Evolutionary conservation across 2,888 invertebrate species (phyloP).

Genomic region (Elaeidobius kamerunicus): DNA sequence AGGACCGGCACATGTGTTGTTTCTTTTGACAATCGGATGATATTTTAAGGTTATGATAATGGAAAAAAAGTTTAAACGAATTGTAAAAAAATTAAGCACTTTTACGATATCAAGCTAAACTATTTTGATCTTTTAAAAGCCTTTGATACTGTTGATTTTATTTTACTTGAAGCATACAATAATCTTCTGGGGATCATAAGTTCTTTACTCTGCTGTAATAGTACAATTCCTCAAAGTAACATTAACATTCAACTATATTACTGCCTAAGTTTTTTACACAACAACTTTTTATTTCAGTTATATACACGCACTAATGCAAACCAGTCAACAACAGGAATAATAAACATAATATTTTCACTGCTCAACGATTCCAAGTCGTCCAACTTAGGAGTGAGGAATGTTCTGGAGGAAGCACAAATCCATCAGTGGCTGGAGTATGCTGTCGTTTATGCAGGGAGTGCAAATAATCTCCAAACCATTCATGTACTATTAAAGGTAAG

Average conservation of each 20-base stretch:
- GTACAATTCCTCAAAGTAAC: too few relatives aligned
- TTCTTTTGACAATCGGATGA: background rate
- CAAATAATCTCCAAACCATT: slow-evolving; percentile 30
- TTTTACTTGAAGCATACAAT: too few relatives aligned
- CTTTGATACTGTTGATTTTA: background rate
- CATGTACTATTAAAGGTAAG: slow-evolving; percentile 41
- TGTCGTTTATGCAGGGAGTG: slow-evolving; percentile 39
- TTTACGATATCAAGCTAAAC: too few relatives aligned
- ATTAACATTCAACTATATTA: too few relatives aligned
- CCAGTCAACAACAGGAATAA: slow-evolving; percentile 38
- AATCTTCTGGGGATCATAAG: too few relatives aligned
- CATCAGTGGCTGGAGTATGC: slow-evolving; percentile 48
- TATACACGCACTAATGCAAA: slow-evolving; percentile 36
- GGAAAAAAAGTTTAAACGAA: background rate
- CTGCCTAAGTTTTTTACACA: background rate
- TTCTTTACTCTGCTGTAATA: too few relatives aligned
- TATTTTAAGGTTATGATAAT: background rate
- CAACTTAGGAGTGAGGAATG: slow-evolving; percentile 32
- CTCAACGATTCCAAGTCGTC: slow-evolving; percentile 40
- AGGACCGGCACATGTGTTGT: background rate
- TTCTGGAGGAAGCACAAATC: slow-evolving; percentile 41
- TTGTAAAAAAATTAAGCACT: background rate
- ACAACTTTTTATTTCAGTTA: slow-evolving; percentile 32
- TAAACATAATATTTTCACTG: slow-evolving; percentile 42
- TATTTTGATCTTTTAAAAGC: background rate